Base-by-base conservation (phyloP, 2,888 invertebrate species). In the Exocentrus adspersus region DNA sequence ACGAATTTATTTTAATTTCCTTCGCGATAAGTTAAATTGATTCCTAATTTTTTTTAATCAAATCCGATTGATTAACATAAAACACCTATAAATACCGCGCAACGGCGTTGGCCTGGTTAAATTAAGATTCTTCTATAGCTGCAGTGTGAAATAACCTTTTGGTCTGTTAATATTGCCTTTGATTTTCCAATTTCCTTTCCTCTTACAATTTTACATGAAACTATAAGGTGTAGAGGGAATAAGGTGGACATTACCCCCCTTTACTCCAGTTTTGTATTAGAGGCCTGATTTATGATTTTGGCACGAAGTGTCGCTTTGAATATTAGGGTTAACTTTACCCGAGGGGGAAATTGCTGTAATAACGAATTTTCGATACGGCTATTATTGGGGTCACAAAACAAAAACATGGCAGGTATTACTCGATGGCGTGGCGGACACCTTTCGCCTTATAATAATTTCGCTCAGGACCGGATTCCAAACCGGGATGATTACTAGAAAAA, bases 301-400 rank as follows among this genome's bases (percentile, higher is more conserved):
- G 60, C 62, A 46, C 28, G n/a, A 12, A 28, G 43, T 28, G 28
- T 43, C 17, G 43, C 43, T 24, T 42, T 37, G 5, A 43, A 54
- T 21, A 28, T 48, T 10, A 30, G n/a, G 43, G 17, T 19, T n/a
- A 24, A 16, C 20, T 19, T 42, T 42, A 41, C 24, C 9, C 41
- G 17, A 32, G 14, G 16, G 12, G n/a, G 6, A 32, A 53, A 58
- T 63, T 58, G 62, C 53, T 53, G 51, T 60, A 54, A 63, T 30
- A 59, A 64, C 56, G 48, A 63, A 59, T 51, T 58, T 59, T 63
- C 53, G 48, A 59, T 32, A 19, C 54, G 54, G 28, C 37, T 56
- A 64, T 64, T 60, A 64, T 64, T 60, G 59, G 51, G 64, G 64
- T 64, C 64, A 64, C 20, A 53, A 37, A n/a, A 24, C 60, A 50